These are phyloP conservation scores for Orycteropus afer DNA, from an alignment of 2,113 vertebrate species.

Conservation along the genomic window DNA sequence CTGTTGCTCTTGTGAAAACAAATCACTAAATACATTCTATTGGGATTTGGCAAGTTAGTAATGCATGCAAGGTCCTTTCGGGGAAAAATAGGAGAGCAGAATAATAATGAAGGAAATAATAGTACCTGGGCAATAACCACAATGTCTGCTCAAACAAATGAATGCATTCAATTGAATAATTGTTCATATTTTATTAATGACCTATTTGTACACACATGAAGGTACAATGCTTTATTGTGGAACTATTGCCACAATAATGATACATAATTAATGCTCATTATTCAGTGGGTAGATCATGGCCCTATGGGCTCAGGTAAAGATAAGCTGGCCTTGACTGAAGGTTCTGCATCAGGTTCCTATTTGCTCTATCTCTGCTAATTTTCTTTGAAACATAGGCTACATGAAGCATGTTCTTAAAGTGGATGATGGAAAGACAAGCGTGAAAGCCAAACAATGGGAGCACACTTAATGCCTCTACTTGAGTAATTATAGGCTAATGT, in stretches of 20 bases:
- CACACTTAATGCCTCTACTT: neutral
- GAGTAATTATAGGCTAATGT: neutral
- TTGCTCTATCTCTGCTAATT: neutral
- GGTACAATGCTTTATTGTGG: neutral
- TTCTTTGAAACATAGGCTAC: neutral
- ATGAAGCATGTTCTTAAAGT: neutral
- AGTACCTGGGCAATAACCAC: neutral
- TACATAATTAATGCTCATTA: neutral
- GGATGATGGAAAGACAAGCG: neutral
- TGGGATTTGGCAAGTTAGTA: neutral
- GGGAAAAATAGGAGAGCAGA: neutral
- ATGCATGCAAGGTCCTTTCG: neutral
- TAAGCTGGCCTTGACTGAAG: neutral
- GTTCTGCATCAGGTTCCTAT: neutral
- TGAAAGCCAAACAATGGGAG: neutral
- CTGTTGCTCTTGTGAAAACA: slow-evolving; percentile 37
- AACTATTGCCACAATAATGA: neutral
- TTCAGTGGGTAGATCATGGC: neutral
- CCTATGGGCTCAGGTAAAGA: neutral
- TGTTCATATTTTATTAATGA: neutral
- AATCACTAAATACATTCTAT: neutral
- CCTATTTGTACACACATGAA: neutral
- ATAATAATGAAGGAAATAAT: neutral
- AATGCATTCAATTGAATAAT: neutral
- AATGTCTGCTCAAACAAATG: neutral